Evolutionary conservation across 2,888 invertebrate species (phyloP).

Genomic region (Melinopterus prodromus): DNA sequence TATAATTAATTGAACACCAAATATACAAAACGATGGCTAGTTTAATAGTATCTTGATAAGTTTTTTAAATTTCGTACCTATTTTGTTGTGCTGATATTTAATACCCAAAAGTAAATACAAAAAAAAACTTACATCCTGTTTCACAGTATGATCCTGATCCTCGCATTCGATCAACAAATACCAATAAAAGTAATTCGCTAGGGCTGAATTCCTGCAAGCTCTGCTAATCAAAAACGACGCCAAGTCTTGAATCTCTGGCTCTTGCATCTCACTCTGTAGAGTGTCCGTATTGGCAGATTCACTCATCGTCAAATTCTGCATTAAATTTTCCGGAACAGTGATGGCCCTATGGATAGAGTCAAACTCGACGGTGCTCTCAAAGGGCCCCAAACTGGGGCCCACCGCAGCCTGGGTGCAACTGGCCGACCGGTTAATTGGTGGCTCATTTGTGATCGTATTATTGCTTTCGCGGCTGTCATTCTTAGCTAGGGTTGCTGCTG

Average conservation of each 20-base stretch:
- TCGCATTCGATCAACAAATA: constrained; percentile 94
- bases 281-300: constrained; percentile 64
- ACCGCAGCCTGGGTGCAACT: constrained; percentile 56
- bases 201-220: constrained; percentile 85
- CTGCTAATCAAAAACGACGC: constrained; percentile 90
- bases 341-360: constrained; percentile 48
- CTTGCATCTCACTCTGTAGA: constrained; percentile 60
- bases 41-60: too few species aligned
- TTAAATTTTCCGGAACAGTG: constrained; percentile 51
- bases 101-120: neutral
- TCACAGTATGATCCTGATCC: constrained; percentile 76
- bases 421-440: constrained; percentile 52
- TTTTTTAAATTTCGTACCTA: too few species aligned
- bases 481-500: constrained; percentile 57
- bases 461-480: constrained; percentile 58
- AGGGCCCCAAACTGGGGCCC: constrained; percentile 50
- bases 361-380: constrained; percentile 54
- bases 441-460: constrained; percentile 55
- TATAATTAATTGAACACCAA: too few species aligned
- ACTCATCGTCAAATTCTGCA: constrained; percentile 51
- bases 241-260: constrained; percentile 70
- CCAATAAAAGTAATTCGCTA: constrained; percentile 99
- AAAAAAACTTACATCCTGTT: constrained; percentile 67
- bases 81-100: too few species aligned
- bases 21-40: too few species aligned